A percentile compares a stretch with the other conserved stretches of the same genome.
phyloP scores from a whole-genome alignment of 2,113 vertebrate genomes.

The Paradisaea rubra region DNA sequence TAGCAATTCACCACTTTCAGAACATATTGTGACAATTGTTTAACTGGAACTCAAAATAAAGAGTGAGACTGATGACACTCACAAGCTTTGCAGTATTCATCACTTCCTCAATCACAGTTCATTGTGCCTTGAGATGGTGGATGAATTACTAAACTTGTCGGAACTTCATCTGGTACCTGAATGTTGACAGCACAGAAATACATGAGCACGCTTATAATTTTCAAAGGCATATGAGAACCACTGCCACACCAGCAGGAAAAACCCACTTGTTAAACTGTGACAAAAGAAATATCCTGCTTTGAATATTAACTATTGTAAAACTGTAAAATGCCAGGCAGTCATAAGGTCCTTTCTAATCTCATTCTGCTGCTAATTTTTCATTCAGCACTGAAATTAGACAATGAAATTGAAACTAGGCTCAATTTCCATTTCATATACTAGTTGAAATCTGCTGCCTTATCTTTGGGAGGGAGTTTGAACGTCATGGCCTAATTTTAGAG shows the following conservation, averaged over 20 bases:
- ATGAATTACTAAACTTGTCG: background rate
- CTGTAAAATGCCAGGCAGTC: background rate
- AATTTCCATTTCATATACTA: background rate
- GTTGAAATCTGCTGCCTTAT: background rate
- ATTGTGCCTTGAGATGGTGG: background rate
- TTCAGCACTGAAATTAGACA: background rate
- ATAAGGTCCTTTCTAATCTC: background rate
- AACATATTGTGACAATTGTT: background rate
- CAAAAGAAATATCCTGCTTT: conserved; percentile 7
- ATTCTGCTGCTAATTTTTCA: background rate
- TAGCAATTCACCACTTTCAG: background rate
- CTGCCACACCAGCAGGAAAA: background rate
- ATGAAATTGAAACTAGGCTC: background rate
- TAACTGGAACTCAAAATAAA: background rate
- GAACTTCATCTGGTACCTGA: background rate
- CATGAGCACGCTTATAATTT: background rate
- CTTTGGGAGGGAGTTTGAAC: background rate
- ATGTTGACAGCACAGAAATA: background rate
- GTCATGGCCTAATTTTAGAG: background rate
- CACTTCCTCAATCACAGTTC: background rate
- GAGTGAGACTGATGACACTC: background rate
- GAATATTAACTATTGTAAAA: conserved; percentile 21
- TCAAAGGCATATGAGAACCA: background rate
- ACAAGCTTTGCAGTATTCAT: background rate
- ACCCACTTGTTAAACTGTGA: background rate